Conservation (phyloP, 2,113 vertebrate genomes). For the Odobenus rosmarus region DNA sequence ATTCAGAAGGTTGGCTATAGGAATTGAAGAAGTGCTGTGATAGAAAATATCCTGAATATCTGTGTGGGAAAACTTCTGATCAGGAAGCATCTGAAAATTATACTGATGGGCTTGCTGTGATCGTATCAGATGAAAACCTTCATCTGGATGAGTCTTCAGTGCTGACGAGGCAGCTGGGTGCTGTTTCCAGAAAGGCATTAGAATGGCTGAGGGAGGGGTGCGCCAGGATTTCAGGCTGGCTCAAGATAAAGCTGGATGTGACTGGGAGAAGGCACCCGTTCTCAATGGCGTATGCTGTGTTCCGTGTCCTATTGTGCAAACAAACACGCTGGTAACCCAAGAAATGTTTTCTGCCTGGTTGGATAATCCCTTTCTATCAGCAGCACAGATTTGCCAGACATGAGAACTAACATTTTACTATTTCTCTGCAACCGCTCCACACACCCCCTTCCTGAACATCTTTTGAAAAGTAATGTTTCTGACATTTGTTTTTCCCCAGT, state of each 20-base stretch:
- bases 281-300: rapidly evolving
- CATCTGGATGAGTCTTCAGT: rapidly evolving
- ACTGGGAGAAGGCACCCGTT: background rate
- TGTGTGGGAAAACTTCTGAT: background rate
- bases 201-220: rapidly evolving
- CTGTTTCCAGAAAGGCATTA: background rate
- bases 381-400: background rate
- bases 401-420: background rate
- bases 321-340: background rate
- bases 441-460: background rate
- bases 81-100: background rate
- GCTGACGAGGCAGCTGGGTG: background rate
- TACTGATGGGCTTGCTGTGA: background rate
- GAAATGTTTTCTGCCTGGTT: background rate
- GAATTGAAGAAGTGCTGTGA: background rate
- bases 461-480: background rate
- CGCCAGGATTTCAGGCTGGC: background rate
- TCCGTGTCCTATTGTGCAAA: background rate
- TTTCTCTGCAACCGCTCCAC: background rate
- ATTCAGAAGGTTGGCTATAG: background rate
- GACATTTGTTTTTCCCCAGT: background rate
- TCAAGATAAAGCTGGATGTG: background rate
- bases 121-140: background rate
- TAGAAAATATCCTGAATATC: background rate
- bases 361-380: background rate